Conservation (phyloP, 2,113 vertebrate species). For the Anguilla rostrata region DNA sequence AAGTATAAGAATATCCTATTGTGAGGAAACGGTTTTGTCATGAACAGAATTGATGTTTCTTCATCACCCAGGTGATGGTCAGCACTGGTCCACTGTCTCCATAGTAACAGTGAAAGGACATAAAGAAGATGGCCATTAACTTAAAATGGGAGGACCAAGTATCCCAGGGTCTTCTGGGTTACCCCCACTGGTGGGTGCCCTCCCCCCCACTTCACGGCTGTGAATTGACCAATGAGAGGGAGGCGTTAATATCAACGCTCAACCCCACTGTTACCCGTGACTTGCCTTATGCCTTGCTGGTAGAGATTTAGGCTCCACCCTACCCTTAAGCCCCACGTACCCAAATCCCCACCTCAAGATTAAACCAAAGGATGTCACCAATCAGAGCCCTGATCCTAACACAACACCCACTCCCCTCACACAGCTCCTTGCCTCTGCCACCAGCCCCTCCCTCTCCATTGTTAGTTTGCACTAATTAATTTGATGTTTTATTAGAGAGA, state of each 20-base stretch:
- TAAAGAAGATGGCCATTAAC: constrained; percentile 41
- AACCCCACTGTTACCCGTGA: constrained; percentile 42
- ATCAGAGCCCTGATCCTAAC: constrained; percentile 18
- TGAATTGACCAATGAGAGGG: constrained; percentile 37
- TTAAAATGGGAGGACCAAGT: constrained; percentile 58
- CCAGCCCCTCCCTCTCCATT: constrained; percentile 42
- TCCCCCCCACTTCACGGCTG: constrained; percentile 1
- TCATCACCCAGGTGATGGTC: constrained; percentile 11
- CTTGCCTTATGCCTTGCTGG: constrained; percentile 62
- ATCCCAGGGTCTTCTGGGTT: constrained; percentile 35
- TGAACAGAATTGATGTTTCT: constrained; percentile 9
- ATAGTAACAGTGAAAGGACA: constrained; percentile 16
- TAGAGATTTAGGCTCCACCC: constrained; percentile 55
- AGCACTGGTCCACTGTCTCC: constrained; percentile 27
- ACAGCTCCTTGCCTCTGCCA: constrained; percentile 31
- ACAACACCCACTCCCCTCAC: constrained; percentile 16
- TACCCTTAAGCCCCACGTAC: constrained; percentile 45
- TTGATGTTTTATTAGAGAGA: constrained; percentile 48
- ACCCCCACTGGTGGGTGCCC: constrained; percentile 14
- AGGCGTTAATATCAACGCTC: constrained; percentile 24
- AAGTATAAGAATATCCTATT: constrained; percentile 19
- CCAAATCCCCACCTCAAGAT: constrained; percentile 48
- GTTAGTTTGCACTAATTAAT: constrained; percentile 84
- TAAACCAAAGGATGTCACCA: constrained; percentile 65
- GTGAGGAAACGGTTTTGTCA: constrained; percentile 19